phyloP scores from a whole-genome alignment of 2,888 invertebrate species.

The Dyspetes luteomarginatus region DNA sequence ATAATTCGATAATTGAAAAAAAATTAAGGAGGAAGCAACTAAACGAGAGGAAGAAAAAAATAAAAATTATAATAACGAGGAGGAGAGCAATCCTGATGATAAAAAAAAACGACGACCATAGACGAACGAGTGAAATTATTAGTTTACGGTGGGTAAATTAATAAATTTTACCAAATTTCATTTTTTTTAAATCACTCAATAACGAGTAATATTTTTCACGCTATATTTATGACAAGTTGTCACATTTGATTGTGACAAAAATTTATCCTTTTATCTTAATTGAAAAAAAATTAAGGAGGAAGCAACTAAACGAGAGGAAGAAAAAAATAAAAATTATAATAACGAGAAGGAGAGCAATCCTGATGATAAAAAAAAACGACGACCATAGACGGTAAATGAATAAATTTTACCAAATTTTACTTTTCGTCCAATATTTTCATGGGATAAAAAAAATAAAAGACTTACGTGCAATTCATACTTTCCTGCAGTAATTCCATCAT shows the following conservation, averaged over 20 bases:
- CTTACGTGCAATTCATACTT: conserved; percentile 81
- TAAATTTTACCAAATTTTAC: too few species aligned
- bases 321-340: neutral
- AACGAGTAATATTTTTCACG: too few species aligned
- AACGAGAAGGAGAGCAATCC: conserved; percentile 12
- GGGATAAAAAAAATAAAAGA: conserved; percentile 8
- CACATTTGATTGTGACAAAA: too few species aligned
- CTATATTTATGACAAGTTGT: too few species aligned
- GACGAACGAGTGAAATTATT: conserved; percentile 4
- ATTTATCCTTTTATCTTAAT: too few species aligned
- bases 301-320: conserved; percentile 36
- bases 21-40: conserved; percentile 62
- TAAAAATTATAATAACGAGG: neutral
- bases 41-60: conserved; percentile 26
- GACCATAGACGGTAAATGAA: neutral
- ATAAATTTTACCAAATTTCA: too few species aligned
- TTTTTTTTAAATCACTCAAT: too few species aligned
- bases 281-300: conserved; percentile 66
- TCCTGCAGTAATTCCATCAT: conserved; percentile 77
- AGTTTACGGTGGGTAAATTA: neutral
- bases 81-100: conserved; percentile 20
- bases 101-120: conserved; percentile 32
- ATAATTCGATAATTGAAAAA: too few species aligned
- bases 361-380: conserved; percentile 35
- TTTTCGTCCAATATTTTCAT: neutral